Percentiles rank a stretch among this genome's conserved stretches.
Conservation (phyloP, 2,113 vertebrate species). For the Piliocolobus tephrosceles region DNA sequence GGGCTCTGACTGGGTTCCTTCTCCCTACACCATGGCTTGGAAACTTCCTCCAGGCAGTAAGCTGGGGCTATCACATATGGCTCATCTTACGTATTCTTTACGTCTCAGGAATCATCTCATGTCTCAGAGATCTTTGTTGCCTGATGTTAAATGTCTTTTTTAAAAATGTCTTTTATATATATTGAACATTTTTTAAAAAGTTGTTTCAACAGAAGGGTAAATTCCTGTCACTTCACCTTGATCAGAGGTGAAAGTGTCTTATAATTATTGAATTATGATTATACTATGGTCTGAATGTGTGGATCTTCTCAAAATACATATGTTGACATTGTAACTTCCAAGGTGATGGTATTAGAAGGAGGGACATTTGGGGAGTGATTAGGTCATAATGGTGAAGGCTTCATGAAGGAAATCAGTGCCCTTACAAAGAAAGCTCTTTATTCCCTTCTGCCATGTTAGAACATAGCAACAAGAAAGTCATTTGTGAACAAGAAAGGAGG, state of each 20-base stretch:
- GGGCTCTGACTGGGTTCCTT: background rate
- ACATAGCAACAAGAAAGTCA: background rate
- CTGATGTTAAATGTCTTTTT: background rate
- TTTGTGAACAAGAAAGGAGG: too few species aligned
- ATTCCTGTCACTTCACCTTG: background rate
- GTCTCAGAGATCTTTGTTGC: background rate
- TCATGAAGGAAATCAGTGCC: background rate
- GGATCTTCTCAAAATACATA: background rate
- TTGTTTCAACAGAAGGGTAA: background rate
- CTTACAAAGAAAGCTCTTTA: background rate
- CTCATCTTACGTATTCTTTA: background rate
- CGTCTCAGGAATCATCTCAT: background rate
- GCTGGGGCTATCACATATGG: too few species aligned
- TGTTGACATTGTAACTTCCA: background rate
- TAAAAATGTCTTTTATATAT: background rate
- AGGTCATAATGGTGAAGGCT: background rate
- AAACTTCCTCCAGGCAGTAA: background rate
- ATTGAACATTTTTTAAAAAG: background rate
- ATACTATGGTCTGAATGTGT: background rate
- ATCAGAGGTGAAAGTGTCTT: background rate
- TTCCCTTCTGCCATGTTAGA: background rate
- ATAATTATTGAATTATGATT: background rate
- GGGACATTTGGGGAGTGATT: background rate
- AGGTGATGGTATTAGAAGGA: background rate
- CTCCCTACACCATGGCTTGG: too few species aligned